A percentile compares a stretch with the other conserved stretches of the same genome.
phyloP scores from a whole-genome alignment of 2,113 vertebrate genomes.

The Cromileptes altivelis region DNA sequence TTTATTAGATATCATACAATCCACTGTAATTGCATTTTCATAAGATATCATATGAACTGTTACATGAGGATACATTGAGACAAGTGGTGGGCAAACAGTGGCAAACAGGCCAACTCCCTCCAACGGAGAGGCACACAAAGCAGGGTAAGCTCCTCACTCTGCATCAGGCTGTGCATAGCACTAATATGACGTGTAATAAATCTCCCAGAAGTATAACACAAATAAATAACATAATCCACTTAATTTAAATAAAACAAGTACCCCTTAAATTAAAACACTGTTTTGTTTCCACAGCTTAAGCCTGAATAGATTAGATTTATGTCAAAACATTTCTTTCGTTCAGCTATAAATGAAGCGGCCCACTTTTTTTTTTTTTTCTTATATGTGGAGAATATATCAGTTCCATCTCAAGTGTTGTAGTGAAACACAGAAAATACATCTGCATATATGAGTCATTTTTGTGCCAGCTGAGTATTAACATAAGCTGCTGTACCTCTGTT shows the following conservation, averaged over 20 bases:
- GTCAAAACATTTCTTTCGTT: background rate
- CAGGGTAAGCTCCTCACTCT: background rate
- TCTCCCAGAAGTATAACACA: background rate
- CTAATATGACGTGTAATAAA: background rate
- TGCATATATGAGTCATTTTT: background rate
- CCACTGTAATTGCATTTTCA: too few species aligned
- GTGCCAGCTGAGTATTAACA: background rate
- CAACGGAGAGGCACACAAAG: background rate
- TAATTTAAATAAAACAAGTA: background rate
- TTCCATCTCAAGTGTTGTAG: background rate
- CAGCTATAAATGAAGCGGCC: background rate
- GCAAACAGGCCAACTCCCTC: background rate
- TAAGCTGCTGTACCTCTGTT: conserved; percentile 5
- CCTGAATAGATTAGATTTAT: background rate
- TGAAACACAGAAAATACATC: background rate
- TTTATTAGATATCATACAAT: too few species aligned
- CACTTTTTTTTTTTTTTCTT: background rate
- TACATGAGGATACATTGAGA: background rate
- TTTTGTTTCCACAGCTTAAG: background rate
- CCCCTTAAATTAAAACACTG: background rate
- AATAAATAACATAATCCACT: background rate
- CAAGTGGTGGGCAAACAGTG: background rate
- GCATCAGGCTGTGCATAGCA: background rate
- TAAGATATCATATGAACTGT: too few species aligned
- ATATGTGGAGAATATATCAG: background rate